A percentile compares a stretch with the other conserved stretches of the same genome.
Conservation (phyloP, 2,888 invertebrate species). For the Notocelia uddmanniana region DNA sequence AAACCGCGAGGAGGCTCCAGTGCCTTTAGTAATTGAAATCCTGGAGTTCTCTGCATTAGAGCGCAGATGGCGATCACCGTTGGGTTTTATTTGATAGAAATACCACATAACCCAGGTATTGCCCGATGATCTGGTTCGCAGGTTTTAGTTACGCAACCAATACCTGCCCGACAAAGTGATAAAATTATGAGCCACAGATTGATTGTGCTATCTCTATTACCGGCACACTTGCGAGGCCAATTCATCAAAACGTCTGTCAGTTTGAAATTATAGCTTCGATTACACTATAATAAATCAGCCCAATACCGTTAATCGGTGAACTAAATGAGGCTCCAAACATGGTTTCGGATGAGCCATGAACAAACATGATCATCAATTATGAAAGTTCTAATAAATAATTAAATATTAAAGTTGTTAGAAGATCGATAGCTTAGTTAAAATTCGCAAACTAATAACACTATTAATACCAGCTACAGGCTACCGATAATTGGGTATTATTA, state of each 20-base stretch:
- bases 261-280: slow-evolving; percentile 8
- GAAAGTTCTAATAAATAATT: neutral
- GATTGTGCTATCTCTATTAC: neutral
- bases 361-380: slow-evolving; percentile 7
- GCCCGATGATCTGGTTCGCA: too few relatives aligned
- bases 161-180: too few relatives aligned
- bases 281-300: slow-evolving; percentile 14
- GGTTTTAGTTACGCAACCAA: too few relatives aligned
- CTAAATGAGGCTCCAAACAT: neutral
- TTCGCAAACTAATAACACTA: neutral
- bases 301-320: neutral
- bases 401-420: neutral
- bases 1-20: too few relatives aligned
- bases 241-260: slow-evolving; percentile 6
- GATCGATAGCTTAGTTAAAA: neutral
- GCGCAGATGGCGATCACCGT: too few relatives aligned
- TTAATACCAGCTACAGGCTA: neutral
- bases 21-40: too few relatives aligned
- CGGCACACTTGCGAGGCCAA: neutral
- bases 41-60: too few relatives aligned
- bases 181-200: neutral
- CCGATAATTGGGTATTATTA: neutral
- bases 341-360: neutral
- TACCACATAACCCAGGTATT: too few relatives aligned
- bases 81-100: too few relatives aligned